Evolutionary conservation across 2,797 vertebrate genomes (phyloP), one percentile per base, ranked within the genome.

Genomic region (Amblyopsis hoosieri): DNA sequence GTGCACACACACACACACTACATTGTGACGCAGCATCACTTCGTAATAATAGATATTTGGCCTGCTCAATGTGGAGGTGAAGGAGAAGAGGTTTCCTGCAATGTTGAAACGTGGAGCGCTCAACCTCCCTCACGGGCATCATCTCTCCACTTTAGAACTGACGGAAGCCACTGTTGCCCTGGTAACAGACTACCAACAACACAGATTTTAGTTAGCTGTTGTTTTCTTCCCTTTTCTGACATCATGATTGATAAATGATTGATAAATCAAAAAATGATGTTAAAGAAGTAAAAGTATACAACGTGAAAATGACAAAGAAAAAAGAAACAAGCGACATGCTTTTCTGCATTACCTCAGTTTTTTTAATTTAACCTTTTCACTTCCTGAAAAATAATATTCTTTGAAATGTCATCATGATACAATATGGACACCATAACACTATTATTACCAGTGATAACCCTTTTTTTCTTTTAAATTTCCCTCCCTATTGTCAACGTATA

Each of bases 281-380:
- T 0, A 31, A 14, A 42, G 2, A 56, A 4, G 7, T 37, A 42
- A 55, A 67, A 64, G 65, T 47, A 54, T 61, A 29, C 12, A 29
- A 37, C 33, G 14, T 57, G 33, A 69, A 70, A 75, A 76, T 53
- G 79, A 89, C 76, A 75, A 88, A 50, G 67, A 78, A 76, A 82
- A 79, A 69, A 62, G 49, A 69, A 66, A 51, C 57, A 60, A 53
- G 48, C 45, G 57, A 47, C 60, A 69, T 69, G 63, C 79, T 79
- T 82, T 87, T 85, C 83, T 86, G 79, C 84, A 67, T 86, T 87
- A 86, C 86, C 87, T 90, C 87, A 80, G 57, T 75, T 82, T 79
- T 60, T 46, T 42, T 69, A 48, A 50, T 48, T 29, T 66, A n/a
- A 51, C 3, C 65, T 72, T 67, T 66, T 68, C 13, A 49, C 69